Conservation (phyloP, 2,113 vertebrate species). For the Alexandromys fortis region DNA sequence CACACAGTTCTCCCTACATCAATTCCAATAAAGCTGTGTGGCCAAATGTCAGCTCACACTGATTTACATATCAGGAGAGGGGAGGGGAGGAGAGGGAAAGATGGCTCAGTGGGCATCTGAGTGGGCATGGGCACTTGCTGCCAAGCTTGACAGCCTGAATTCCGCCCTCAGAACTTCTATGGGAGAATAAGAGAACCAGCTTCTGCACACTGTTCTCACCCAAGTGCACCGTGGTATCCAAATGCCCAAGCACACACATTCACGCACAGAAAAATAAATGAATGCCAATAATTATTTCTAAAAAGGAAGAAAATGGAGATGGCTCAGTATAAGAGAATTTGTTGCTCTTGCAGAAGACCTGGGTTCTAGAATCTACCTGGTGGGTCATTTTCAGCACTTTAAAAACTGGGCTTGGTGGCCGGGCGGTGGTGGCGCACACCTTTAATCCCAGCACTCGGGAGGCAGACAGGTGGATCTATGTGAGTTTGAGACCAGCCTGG, state of each 20-base stretch:
- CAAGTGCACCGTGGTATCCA: not conserved
- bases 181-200: not conserved
- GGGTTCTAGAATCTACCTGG: not conserved
- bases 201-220: not conserved
- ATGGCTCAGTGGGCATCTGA: not conserved
- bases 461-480: too few relatives aligned
- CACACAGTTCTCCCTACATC: slow-evolving; percentile 8
- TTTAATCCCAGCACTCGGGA: too few relatives aligned
- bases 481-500: too few relatives aligned
- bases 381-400: not conserved
- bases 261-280: not conserved
- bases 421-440: too few relatives aligned
- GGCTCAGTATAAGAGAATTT: not conserved
- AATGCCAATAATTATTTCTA: not conserved
- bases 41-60: not conserved
- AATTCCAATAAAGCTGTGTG: slow-evolving; percentile 37
- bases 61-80: not conserved
- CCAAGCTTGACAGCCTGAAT: not conserved
- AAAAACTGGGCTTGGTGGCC: not conserved
- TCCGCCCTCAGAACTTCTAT: not conserved
- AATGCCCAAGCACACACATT: too few relatives aligned
- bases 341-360: not conserved
- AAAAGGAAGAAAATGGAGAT: not conserved
- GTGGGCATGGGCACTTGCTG: not conserved
- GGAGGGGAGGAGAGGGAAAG: not conserved